Evolutionary conservation across 2,113 vertebrate species (phyloP).

Genomic region (Salvelinus sp.): DNA sequence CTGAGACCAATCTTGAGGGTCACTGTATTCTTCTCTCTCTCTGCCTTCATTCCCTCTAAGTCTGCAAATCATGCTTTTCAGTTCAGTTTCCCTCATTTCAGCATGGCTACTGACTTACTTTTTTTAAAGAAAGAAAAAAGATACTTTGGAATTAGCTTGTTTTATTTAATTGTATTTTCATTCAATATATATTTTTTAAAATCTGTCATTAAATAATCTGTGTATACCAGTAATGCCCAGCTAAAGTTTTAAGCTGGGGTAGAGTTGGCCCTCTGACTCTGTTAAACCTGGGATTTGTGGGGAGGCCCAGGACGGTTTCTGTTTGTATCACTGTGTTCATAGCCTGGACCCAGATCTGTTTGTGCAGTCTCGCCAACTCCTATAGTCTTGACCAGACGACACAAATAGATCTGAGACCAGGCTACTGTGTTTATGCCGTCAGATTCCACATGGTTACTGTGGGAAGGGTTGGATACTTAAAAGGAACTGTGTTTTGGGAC

Average conservation of each 20-base stretch:
- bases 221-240: constrained; percentile 45
- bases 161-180: constrained; percentile 70
- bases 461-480: constrained; percentile 27
- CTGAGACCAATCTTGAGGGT: constrained; percentile 42
- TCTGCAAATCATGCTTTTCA: constrained; percentile 15
- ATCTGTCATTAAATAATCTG: constrained; percentile 35
- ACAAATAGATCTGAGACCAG: background rate
- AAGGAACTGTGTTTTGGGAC: constrained; percentile 11
- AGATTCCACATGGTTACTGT: constrained; percentile 67
- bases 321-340: constrained; percentile 64
- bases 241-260: constrained; percentile 42
- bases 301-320: constrained; percentile 16
- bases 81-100: constrained; percentile 37
- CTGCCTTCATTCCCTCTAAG: constrained; percentile 35
- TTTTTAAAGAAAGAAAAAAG: constrained; percentile 43
- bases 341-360: background rate
- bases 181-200: constrained; percentile 38
- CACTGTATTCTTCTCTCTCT: background rate
- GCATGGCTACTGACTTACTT: constrained; percentile 61
- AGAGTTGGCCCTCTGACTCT: constrained; percentile 52
- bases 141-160: constrained; percentile 37
- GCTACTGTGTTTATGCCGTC: constrained; percentile 59
- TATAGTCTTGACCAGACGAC: background rate
- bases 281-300: constrained; percentile 35
- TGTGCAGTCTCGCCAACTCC: no score